These are phyloP conservation scores for Meiosimyza platycephala DNA, from an alignment of 2,888 invertebrate genomes.

Conservation along the genomic window DNA sequence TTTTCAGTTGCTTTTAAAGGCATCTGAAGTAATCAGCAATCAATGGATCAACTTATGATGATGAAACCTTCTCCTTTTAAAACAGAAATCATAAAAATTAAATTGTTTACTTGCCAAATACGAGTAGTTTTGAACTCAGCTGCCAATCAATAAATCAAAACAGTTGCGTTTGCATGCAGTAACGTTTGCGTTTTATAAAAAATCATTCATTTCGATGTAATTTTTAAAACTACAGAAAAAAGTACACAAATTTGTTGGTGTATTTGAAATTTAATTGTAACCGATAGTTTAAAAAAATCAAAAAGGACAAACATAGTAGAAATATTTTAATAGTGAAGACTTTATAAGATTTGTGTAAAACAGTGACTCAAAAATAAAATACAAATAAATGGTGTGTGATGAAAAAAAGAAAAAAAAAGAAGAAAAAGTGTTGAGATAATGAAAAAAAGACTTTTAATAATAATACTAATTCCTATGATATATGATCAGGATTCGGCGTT, in stretches of 20 bases:
- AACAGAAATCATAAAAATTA: conserved; percentile 34
- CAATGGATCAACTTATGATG: background rate
- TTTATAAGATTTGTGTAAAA: conserved; percentile 29
- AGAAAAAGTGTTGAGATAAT: background rate
- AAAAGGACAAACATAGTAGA: conserved; percentile 33
- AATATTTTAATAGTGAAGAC: conserved; percentile 20
- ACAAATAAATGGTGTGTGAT: no score
- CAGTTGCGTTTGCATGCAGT: conserved; percentile 41
- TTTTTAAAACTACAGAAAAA: conserved; percentile 59
- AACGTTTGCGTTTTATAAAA: conserved; percentile 54
- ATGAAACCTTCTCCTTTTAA: conserved; percentile 4
- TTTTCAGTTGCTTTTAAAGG: background rate
- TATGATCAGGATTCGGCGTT: no score
- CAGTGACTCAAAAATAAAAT: conserved; percentile 5
- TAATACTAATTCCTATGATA: no score
- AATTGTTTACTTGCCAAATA: conserved; percentile 42
- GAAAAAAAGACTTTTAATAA: no score
- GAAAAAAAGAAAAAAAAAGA: background rate
- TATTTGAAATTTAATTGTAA: conserved; percentile 18
- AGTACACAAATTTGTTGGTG: conserved; percentile 24
- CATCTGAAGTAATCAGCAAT: background rate
- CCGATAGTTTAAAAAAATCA: conserved; percentile 37
- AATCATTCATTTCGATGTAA: conserved; percentile 65
- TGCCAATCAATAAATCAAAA: conserved; percentile 35
- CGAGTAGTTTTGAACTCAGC: conserved; percentile 30